Evolutionary conservation across 1,140 invertebrate species (phyloP), one percentile per base, ranked within the genome.

Genomic region (Diachasma alloeum): DNA sequence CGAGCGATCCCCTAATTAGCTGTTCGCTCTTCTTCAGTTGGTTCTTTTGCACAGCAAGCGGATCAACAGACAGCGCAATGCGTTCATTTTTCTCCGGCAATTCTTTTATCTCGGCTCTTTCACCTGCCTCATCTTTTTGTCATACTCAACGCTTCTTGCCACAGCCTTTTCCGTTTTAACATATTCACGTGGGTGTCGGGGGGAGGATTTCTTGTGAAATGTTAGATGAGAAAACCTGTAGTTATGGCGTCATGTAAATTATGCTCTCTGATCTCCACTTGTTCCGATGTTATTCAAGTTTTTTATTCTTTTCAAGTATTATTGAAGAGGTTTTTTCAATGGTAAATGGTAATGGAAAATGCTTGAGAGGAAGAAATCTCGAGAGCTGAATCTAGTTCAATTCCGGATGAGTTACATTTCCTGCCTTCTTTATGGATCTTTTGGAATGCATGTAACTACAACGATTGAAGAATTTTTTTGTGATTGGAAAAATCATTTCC

Each of bases 1-100:
- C 82, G 86, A 83, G 59, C 2, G 48, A 17, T n/a, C 11, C 9
- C 80, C 84, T 87, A 87, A 87, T 87, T 87, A 87, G 84, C 81
- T 67, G 63, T 81, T 80, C 81, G 74, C 78, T 71, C 77, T 73
- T 78, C 70, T 74, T 1, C 6, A 53, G 48, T 53, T 53, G 19
- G 70, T 72, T 78, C 63, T 63, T 63, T 63, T 26, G n/a, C 4
- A 1, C 10, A 63, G 2, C 26, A 22, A 63, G 2, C 17, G n/a
- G 0, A 11, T 63, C 59, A 63, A 53, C 9, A 19, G 5, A 11
- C 24, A 26, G 24, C 3, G 2, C 24, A 19, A 26, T 63, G 59
- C 24, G 24, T 63, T 63, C 0, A 24, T 63, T 63, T 63, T 26
- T 63, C 24, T 19, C 4, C 6, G 17, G n/a, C 3, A n/a, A 1